Base-by-base conservation (phyloP, 2,888 invertebrate genomes). In the Hemaris fuciformis region DNA sequence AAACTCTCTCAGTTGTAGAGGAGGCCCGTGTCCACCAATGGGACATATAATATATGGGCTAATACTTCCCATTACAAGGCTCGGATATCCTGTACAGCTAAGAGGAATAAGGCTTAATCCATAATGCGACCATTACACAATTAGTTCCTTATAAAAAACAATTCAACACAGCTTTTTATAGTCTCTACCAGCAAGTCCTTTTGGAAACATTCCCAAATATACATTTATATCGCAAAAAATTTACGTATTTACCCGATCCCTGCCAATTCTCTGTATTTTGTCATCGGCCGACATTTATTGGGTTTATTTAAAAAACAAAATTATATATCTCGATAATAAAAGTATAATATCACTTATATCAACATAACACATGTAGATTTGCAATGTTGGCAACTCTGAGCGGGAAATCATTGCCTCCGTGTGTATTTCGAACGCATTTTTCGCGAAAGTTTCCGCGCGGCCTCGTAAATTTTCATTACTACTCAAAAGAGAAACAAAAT, bases 401-500 rank as follows among this genome's bases (percentile, higher is more conserved):
- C 45, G 63, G 62, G 60, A 64, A 66, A 64, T 66, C 58, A 63
- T 62, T 64, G 59, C 46, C 61, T 62, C 68, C 63, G 64, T 68
- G 48, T 60, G 60, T 48, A 38, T 60, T 60, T 48, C 10, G 23
- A 48, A 48, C 76, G 77, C 77, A 80, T 70, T 74, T 70, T 72
- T 77, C 78, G 78, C 79, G 74, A 79, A 75, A 79, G 72, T 75
- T 77, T 73, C 68, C 71, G 68, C 72, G 66, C 56, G 72, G 65
- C 77, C 80, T 77, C 82, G 75, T 84, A 80, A 80, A 83, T 84
- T 77, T 76, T 81, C 81, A 80, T 83, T 80, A 80, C 74, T 69
- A 79, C 72, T 70, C 69, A 77, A 77, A 78, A 75, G 69, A 73
- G 72, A 69, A 68, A 77, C 31, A 74, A 72, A 75, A 71, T 60